Evolutionary conservation across 2,113 vertebrate genomes (phyloP), one percentile per base, ranked within the genome.

Genomic region (Poeciliopsis retropinna): DNA sequence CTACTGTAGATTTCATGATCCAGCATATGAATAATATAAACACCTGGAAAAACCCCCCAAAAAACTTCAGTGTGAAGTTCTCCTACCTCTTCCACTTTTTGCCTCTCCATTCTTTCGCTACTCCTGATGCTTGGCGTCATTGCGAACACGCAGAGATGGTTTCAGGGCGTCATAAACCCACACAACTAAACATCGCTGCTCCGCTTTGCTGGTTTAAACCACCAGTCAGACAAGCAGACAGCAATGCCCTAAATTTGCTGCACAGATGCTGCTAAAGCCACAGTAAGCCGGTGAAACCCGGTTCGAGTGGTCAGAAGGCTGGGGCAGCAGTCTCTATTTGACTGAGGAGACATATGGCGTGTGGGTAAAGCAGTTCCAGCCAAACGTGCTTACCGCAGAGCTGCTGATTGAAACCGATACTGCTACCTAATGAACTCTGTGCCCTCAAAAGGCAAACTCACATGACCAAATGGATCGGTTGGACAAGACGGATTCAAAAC

Each of bases 181-280:
- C 73, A 19, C 69, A 17, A 89, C 85, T 88, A 66, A 79, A 74
- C 67, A 37, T 61, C 63, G 28, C 67, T 51, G 82, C 74, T 67
- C 60, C 54, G 67, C 30, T 70, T 66, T 4, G 15, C 27, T 64
- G 60, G 63, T 88, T 85, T 89, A 87, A 87, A 90, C n/a, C 73
- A 78, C 31, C 22, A 2, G 64, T 51, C 86, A 64, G 79, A 87
- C 80, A 41, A 67, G 73, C 79, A 72, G 81, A 88, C 83, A 73
- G 75, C 89, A 57, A 82, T 88, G 90, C 74, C 92, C 88, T 91
- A 88, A 75, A 90, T 90, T 81, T 85, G 76, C 79, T 8, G 85
- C 82, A 84, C 90, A 92, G 90, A 91, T 86, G 92, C 88, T 84
- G 90, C 88, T 87, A 90, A 90, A 91, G 92, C 90, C 88, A 87